These are phyloP conservation scores for Melinaea menophilus DNA, from an alignment of 2,888 invertebrate species.

Conservation along the genomic window DNA sequence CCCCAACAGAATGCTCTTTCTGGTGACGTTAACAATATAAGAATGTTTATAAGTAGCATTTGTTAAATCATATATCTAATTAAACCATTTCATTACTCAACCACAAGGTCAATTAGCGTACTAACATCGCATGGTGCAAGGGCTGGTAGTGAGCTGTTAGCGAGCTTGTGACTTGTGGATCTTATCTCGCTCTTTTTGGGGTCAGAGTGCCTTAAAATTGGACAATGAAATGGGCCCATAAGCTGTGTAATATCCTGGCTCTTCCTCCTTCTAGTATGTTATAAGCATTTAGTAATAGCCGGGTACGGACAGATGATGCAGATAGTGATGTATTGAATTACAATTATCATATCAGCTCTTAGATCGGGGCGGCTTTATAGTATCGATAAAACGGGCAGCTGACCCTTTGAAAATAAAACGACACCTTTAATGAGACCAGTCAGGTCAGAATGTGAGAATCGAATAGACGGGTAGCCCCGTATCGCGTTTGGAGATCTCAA, in stretches of 20 bases:
- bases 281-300: constrained; percentile 34
- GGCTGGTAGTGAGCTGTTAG: too few species aligned
- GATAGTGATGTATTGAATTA: constrained; percentile 66
- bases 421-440: constrained; percentile 65
- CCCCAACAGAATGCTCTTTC: constrained; percentile 21
- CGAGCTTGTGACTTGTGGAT: too few species aligned
- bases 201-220: too few species aligned
- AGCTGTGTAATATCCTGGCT: constrained; percentile 43
- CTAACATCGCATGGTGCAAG: too few species aligned
- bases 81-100: too few species aligned
- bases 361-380: constrained; percentile 62
- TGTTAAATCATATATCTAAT: constrained; percentile 5
- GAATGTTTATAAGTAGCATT: constrained; percentile 8
- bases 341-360: constrained; percentile 66
- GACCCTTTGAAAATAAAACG: constrained; percentile 59
- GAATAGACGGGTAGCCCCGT: constrained; percentile 44
- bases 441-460: constrained; percentile 57
- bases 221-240: constrained; percentile 11
- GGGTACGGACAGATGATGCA: constrained; percentile 49
- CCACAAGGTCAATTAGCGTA: too few species aligned
- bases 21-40: constrained; percentile 23
- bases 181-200: too few species aligned
- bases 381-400: constrained; percentile 64
- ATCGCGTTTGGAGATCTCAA: constrained; percentile 53
- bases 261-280: constrained; percentile 28